Conservation (phyloP, 1,140 invertebrate genomes). For the Carposina sasakii region DNA sequence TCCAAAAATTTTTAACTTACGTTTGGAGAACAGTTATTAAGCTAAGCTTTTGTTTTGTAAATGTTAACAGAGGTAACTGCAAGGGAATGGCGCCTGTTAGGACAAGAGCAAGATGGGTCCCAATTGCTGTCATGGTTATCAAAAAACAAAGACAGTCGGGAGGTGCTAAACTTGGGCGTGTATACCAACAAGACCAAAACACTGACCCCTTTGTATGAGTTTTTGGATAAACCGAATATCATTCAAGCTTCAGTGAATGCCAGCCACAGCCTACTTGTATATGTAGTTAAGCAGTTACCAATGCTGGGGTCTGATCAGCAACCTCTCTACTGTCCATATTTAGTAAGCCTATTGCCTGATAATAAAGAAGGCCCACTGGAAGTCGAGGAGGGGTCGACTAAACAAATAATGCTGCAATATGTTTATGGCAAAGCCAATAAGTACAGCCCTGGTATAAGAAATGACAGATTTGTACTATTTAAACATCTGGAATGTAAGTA, state of each 20-base stretch:
- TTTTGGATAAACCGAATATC: conserved; percentile 76
- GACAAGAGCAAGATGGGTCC: conserved; percentile 82
- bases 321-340: conserved; percentile 71
- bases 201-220: conserved; percentile 76
- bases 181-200: conserved; percentile 73
- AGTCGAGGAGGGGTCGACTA: conserved; percentile 71
- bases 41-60: neutral
- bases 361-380: conserved; percentile 69
- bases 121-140: conserved; percentile 81
- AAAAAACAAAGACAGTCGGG: conserved; percentile 43
- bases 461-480: conserved; percentile 82
- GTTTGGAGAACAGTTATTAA: neutral
- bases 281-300: conserved; percentile 73
- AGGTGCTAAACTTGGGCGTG: conserved; percentile 66
- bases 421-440: conserved; percentile 80
- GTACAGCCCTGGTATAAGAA: conserved; percentile 72
- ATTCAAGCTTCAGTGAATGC: conserved; percentile 86
- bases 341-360: conserved; percentile 75
- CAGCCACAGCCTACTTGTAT: conserved; percentile 77
- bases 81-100: conserved; percentile 83
- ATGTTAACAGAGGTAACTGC: conserved; percentile 64
- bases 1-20: conserved; percentile 10
- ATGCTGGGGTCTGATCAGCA: conserved; percentile 37
- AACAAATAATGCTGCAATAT: conserved; percentile 86
- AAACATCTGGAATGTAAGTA: conserved; percentile 85